Base-by-base conservation (phyloP, 1,140 invertebrate genomes). In the Drosophila murphyi region DNA sequence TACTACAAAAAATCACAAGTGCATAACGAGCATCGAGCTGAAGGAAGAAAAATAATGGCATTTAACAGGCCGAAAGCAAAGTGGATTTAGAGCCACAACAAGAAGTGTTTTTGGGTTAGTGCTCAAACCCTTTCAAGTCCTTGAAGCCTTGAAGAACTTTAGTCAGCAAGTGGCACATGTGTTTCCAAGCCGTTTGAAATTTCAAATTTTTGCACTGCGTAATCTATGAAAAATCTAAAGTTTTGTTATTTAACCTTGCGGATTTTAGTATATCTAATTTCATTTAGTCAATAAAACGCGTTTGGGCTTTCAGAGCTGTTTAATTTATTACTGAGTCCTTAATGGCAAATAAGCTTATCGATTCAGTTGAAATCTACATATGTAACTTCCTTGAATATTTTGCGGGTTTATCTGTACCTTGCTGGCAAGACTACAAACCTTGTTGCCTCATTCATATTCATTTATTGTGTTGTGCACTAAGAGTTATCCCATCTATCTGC, bases 401-500 rank as follows among this genome's bases (percentile, higher is more conserved):
- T 29, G 7, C 50, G 20, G 7, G 50, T 64, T 69, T 54, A 64
- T 60, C 43, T 41, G 32, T 48, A 37, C 41, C 57, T 76, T 56
- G 10, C 29, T 43, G 54, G 10, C 54, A 56, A 47, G 34, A 63
- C 37, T 39, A 39, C 7, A 39, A 39, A 56, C 71, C 65, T 60
- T 72, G 69, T 70, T 83, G 60, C 51, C 85, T 89, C 80, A 88
- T 88, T 88, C 83, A 88, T 89, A 88, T 88, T 88, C 83, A 88
- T 88, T 88, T 88, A 89, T 89, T 88, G 83, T 85, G 74, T 56
- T 77, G 34, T 35, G 39, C 8, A 59, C 68, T 52, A 54, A 54
- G 68, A 60, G 56, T 65, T 72, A 76, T 67, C 34, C 51, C 68
- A 76, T 72, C 73, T 68, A 72, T 78, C 62, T 76, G 83, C 72